These are phyloP conservation scores for Callaeas wilsoni DNA, from an alignment of 2,113 vertebrate species.

Conservation along the genomic window DNA sequence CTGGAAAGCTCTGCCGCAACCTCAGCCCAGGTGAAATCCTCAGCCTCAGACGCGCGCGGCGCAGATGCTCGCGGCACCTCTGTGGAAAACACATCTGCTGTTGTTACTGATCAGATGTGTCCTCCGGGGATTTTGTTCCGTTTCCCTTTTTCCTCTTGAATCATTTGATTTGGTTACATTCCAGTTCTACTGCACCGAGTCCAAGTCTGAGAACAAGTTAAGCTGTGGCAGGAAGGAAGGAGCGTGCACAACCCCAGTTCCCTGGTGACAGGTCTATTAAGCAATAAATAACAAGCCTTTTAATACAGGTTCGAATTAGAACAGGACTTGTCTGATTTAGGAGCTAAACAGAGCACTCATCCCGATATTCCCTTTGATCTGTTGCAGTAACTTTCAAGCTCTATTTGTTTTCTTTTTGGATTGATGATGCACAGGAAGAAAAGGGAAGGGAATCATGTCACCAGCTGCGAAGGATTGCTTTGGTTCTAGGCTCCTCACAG, in stretches of 20 bases:
- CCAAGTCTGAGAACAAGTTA: conserved; percentile 17
- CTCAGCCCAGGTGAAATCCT: background rate
- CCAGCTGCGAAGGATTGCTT: background rate
- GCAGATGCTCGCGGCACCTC: background rate
- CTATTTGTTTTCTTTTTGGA: background rate
- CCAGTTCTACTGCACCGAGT: background rate
- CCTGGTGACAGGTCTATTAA: background rate
- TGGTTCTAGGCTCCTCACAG: background rate
- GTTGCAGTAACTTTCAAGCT: background rate
- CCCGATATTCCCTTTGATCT: background rate
- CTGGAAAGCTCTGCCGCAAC: background rate
- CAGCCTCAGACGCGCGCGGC: background rate
- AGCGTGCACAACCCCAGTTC: background rate
- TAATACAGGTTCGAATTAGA: background rate
- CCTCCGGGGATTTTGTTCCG: background rate
- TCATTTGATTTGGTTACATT: background rate
- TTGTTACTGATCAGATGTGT: background rate
- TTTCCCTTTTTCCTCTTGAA: conserved; percentile 19
- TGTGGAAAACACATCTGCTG: background rate
- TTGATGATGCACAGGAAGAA: background rate
- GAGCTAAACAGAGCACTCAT: background rate
- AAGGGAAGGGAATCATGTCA: background rate
- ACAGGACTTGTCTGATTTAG: background rate
- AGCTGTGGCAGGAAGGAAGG: conserved; percentile 17
- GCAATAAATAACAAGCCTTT: background rate